A percentile compares a stretch with the other conserved stretches of the same genome.
phyloP scores from a whole-genome alignment of 2,113 vertebrate species.

The Pardalotus punctatus region DNA sequence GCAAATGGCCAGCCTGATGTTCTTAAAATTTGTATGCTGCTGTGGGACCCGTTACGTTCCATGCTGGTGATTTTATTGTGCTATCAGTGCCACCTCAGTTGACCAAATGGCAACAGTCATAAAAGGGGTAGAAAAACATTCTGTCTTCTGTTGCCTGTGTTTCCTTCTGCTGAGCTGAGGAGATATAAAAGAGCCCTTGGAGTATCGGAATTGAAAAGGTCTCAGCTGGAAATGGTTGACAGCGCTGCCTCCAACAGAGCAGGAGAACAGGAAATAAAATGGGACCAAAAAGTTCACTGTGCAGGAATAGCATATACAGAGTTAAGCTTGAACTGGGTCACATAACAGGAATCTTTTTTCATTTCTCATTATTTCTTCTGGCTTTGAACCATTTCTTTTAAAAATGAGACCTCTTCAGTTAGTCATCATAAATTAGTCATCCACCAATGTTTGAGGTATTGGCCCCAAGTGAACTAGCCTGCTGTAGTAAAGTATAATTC shows the following conservation, averaged over 20 bases:
- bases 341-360: background rate
- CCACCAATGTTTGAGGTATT: background rate
- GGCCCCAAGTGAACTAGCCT: background rate
- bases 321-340: background rate
- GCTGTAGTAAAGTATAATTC: background rate
- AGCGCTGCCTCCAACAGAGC: background rate
- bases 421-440: conserved; percentile 35
- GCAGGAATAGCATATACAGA: background rate
- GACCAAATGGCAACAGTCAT: background rate
- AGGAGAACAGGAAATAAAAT: background rate
- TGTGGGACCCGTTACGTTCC: background rate
- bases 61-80: background rate
- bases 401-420: conserved; percentile 16
- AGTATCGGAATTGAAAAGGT: background rate
- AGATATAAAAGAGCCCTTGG: background rate
- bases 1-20: background rate
- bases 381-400: conserved; percentile 12
- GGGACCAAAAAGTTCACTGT: background rate
- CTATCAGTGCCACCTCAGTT: background rate
- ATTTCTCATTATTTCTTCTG: background rate
- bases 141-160: background rate
- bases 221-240: background rate
- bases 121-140: conserved; percentile 7
- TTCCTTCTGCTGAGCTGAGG: background rate
- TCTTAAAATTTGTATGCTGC: background rate